phyloP scores from a whole-genome alignment of 92 coral and sea anemone species.

The Palythoa heliodiscus region DNA sequence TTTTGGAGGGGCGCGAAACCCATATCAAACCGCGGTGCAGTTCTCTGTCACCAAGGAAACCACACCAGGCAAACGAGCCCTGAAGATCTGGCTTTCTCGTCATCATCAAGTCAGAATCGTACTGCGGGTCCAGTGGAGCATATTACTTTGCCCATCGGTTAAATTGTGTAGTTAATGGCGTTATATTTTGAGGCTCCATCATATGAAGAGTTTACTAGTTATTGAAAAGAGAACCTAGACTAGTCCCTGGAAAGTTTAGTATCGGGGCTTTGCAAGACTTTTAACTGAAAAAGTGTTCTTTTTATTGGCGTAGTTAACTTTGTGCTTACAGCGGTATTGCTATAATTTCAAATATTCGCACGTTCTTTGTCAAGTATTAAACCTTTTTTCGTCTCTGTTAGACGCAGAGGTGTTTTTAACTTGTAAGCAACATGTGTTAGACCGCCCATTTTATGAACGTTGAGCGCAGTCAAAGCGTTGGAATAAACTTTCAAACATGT shows the following conservation, averaged over 20 bases:
- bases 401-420: not conserved
- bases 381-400: not conserved
- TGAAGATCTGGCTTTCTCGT: not conserved
- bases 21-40: not conserved
- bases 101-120: not conserved
- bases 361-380: not conserved
- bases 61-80: not conserved
- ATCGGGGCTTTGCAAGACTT: not conserved
- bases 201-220: no score
- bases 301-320: not conserved
- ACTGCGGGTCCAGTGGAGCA: not conserved
- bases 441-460: not conserved
- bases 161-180: not conserved
- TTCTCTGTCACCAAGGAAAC: not conserved
- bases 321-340: not conserved
- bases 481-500: conserved; percentile 1
- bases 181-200: not conserved
- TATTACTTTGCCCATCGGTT: conserved; percentile 4
- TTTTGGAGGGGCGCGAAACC: not conserved
- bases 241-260: not conserved
- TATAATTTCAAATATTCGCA: not conserved
- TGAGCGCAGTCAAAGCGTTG: conserved; percentile 3
- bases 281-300: not conserved
- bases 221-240: not conserved
- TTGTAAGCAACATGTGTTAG: not conserved